Evolutionary conservation across 2,888 invertebrate genomes (phyloP).

Genomic region (Drosophila formosana): DNA sequence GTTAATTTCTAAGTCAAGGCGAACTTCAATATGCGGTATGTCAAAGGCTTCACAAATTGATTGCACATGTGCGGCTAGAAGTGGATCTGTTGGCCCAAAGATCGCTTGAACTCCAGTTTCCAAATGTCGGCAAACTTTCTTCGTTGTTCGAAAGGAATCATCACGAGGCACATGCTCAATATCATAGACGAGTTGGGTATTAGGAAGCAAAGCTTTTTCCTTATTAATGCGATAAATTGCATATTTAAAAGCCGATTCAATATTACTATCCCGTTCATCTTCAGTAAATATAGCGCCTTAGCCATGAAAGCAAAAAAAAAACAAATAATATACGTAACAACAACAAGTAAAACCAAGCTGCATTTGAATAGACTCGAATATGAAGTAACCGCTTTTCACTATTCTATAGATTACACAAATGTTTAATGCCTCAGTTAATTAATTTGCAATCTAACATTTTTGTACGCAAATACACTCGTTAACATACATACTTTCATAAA

Average conservation of each 20-base stretch:
- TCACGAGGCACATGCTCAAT: slow-evolving; percentile 95
- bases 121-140: slow-evolving; percentile 89
- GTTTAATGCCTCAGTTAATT: too few species aligned
- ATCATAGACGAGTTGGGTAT: slow-evolving; percentile 96
- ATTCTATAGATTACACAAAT: too few species aligned
- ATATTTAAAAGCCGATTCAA: slow-evolving; percentile 96
- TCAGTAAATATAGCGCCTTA: slow-evolving; percentile 96
- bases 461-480: too few species aligned
- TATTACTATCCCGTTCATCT: slow-evolving; percentile 93
- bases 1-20: slow-evolving; percentile 88
- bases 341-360: not conserved
- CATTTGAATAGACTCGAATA: not conserved
- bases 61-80: slow-evolving; percentile 93
- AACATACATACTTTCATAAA: too few species aligned
- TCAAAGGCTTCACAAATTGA: slow-evolving; percentile 95
- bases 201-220: slow-evolving; percentile 92
- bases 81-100: slow-evolving; percentile 92
- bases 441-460: too few species aligned
- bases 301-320: not conserved
- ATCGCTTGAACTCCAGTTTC: slow-evolving; percentile 91
- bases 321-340: not conserved
- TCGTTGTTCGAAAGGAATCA: slow-evolving; percentile 96
- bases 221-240: slow-evolving; percentile 97
- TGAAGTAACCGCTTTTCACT: too few species aligned
- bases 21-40: slow-evolving; percentile 94